These are phyloP conservation scores for Strigamia crassipes DNA, from an alignment of 2,888 invertebrate species.

Conservation along the genomic window DNA sequence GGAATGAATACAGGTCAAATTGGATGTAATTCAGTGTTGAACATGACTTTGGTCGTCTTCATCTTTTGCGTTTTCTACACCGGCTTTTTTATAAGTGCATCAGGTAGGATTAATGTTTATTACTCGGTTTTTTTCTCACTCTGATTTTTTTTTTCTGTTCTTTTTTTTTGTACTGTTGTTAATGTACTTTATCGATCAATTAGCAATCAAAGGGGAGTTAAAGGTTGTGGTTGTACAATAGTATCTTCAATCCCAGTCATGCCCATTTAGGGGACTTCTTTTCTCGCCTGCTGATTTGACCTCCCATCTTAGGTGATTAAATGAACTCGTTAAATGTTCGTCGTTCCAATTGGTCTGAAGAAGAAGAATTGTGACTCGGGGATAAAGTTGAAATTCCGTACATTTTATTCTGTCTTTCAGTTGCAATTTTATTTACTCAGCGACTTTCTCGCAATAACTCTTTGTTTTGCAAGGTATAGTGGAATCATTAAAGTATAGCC, in stretches of 20 bases:
- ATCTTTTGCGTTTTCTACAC: conserved; percentile 3
- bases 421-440: neutral
- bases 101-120: conserved; percentile 20
- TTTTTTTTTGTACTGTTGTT: no score
- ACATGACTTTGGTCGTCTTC: conserved; percentile 17
- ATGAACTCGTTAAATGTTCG: conserved; percentile 18
- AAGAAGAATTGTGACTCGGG: neutral
- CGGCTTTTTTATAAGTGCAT: neutral
- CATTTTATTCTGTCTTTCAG: neutral
- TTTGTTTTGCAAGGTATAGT: neutral
- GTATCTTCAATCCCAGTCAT: conserved; percentile 1
- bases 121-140: neutral
- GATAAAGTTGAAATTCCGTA: neutral
- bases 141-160: no score
- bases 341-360: conserved; percentile 3
- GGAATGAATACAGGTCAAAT: neutral
- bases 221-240: neutral
- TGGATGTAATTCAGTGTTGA: conserved; percentile 26
- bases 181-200: neutral
- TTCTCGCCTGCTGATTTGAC: conserved; percentile 30
- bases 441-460: neutral
- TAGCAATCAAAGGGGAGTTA: neutral
- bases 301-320: conserved; percentile 23
- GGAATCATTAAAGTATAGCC: neutral
- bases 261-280: conserved; percentile 7